These are phyloP conservation scores for Orius insidiosus DNA, from an alignment of 1,140 invertebrate genomes.

Conservation along the genomic window DNA sequence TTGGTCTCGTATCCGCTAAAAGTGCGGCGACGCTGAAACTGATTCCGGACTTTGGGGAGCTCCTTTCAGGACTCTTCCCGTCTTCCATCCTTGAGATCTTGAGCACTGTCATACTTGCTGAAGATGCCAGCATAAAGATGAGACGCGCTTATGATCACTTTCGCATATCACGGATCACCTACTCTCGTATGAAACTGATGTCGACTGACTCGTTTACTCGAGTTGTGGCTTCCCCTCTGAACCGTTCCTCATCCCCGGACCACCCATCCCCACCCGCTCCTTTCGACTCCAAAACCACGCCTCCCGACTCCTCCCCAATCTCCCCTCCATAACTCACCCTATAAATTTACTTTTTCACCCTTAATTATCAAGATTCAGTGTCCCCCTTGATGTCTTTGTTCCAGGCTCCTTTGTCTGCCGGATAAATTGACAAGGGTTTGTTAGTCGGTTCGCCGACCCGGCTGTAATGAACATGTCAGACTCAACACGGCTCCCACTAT, in stretches of 20 bases:
- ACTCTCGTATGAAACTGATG: too few species aligned
- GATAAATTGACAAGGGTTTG: conserved; percentile 9
- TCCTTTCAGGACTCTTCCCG: conserved; percentile 22
- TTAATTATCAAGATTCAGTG: conserved; percentile 8
- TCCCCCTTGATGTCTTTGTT: conserved; percentile 12
- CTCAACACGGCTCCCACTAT: too few species aligned
- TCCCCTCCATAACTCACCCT: background rate
- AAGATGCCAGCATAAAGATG: conserved; percentile 15
- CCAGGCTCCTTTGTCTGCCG: conserved; percentile 1
- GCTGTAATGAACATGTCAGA: too few species aligned
- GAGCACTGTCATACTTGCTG: conserved; percentile 15
- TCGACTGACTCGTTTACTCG: too few species aligned
- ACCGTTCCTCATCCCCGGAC: too few species aligned
- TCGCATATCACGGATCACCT: too few species aligned
- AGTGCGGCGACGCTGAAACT: conserved; percentile 34
- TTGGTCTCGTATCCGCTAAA: conserved; percentile 25
- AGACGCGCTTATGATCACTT: too few species aligned
- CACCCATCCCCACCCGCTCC: background rate
- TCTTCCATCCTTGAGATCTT: conserved; percentile 15
- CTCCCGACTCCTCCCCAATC: conserved; percentile 6
- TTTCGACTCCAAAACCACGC: background rate
- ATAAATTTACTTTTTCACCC: conserved; percentile 8
- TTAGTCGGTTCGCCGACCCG: background rate
- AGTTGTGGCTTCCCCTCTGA: too few species aligned
- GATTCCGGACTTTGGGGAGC: conserved; percentile 23